Conservation (phyloP, 2,888 invertebrate species). For the Thecophora atra region DNA sequence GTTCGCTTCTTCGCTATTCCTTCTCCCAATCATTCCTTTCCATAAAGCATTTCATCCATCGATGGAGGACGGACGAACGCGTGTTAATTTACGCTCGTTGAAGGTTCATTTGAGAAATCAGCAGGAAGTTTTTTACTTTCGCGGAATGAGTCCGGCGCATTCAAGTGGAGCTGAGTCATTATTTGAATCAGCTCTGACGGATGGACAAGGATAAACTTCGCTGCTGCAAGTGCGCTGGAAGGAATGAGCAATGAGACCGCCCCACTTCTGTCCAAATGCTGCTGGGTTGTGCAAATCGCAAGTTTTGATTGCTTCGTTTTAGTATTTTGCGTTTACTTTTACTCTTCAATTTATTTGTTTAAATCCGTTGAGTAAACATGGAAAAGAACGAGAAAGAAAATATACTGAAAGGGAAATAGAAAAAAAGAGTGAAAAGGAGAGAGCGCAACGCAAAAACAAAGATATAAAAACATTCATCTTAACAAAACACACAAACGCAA, state of each 20-base stretch:
- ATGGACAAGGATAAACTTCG: not conserved
- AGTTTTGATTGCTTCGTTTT: not conserved
- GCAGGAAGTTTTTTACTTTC: not conserved
- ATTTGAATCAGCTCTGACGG: constrained; percentile 7
- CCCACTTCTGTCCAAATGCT: not conserved
- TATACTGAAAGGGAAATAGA: no score
- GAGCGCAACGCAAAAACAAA: no score
- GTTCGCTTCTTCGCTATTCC: no score
- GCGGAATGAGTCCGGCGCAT: not conserved
- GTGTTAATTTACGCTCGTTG: not conserved
- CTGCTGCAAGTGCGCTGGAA: not conserved
- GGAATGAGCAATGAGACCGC: not conserved
- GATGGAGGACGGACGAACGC: no score
- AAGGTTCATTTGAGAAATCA: not conserved
- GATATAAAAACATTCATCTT: no score
- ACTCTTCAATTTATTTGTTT: not conserved
- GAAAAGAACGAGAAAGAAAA: no score
- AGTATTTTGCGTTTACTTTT: not conserved
- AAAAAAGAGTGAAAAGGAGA: no score
- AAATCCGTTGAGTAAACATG: no score
- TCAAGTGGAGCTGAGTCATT: not conserved
- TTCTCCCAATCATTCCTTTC: not conserved
- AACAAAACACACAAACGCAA: no score
- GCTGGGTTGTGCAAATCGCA: not conserved
- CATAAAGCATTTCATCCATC: not conserved